A percentile compares a stretch with the other conserved stretches of the same genome.
These are phyloP conservation scores for Gambusia holbrooki DNA, from an alignment of 2,113 vertebrate species.

Conservation along the genomic window DNA sequence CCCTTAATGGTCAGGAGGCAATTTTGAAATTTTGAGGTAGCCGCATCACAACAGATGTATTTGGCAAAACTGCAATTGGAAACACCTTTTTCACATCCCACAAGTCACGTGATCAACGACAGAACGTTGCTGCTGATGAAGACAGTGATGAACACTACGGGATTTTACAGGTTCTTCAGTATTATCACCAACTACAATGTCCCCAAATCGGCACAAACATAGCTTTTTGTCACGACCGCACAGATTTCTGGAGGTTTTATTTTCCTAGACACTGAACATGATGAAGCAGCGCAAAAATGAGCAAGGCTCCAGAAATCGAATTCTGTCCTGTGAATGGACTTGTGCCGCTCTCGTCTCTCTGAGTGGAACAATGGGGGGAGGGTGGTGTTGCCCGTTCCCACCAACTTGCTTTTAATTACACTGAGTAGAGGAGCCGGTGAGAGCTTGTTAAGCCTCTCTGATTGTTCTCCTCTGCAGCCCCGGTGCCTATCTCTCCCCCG, in stretches of 20 bases:
- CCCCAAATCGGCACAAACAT: too few species aligned
- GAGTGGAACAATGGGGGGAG: conserved; percentile 3
- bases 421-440: conserved; percentile 48
- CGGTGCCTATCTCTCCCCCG: conserved; percentile 45
- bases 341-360: neutral
- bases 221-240: too few species aligned
- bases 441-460: conserved; percentile 69
- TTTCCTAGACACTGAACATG: neutral
- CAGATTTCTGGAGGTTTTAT: neutral
- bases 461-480: conserved; percentile 67
- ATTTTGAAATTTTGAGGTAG: too few species aligned
- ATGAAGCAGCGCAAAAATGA: conserved; percentile 4
- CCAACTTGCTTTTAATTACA: conserved; percentile 57
- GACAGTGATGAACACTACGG: too few species aligned
- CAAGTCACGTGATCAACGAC: too few species aligned
- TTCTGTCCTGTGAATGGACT: conserved; percentile 5
- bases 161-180: too few species aligned
- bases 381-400: conserved; percentile 28
- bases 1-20: too few species aligned
- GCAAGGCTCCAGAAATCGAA: neutral
- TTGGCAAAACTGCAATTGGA: too few species aligned
- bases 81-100: too few species aligned
- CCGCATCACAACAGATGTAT: too few species aligned
- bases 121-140: too few species aligned
- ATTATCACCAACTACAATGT: too few species aligned